Conservation (phyloP, 2,888 invertebrate genomes). For the Tetragonula carbonaria region DNA sequence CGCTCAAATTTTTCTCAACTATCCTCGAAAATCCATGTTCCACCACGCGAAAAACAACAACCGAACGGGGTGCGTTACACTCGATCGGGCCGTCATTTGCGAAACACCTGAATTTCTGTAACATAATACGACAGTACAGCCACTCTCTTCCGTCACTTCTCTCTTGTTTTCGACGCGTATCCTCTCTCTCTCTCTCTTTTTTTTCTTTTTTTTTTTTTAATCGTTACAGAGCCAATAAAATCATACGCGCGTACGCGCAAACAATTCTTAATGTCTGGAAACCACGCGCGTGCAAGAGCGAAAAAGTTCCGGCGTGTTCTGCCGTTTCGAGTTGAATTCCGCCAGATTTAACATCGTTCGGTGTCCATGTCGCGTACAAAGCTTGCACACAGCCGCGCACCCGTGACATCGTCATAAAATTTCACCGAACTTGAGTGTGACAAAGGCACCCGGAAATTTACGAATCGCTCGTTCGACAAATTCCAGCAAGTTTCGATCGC, state of each 20-base stretch:
- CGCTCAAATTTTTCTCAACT: constrained; percentile 45
- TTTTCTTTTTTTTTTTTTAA: background rate
- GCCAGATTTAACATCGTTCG: too few species aligned
- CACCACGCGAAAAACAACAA: constrained; percentile 26
- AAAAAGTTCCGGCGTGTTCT: background rate
- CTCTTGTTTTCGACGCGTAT: background rate
- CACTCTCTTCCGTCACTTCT: too few species aligned
- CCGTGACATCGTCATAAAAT: background rate
- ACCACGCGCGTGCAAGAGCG: background rate
- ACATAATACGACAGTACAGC: background rate
- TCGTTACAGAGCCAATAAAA: background rate
- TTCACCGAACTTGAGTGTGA: background rate
- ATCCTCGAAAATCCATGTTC: constrained; percentile 23
- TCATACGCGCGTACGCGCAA: too few species aligned
- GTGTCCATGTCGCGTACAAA: background rate
- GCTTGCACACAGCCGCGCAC: background rate
- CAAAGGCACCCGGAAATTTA: background rate
- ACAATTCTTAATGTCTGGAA: background rate
- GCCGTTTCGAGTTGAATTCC: background rate
- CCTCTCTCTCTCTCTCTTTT: background rate
- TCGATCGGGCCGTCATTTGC: background rate
- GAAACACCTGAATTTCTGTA: background rate
- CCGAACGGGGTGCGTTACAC: background rate
- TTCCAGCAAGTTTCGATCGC: background rate
- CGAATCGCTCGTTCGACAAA: background rate